Evolutionary conservation across 2,888 invertebrate genomes (phyloP).

Genomic region (Ceraclea dissimilis): DNA sequence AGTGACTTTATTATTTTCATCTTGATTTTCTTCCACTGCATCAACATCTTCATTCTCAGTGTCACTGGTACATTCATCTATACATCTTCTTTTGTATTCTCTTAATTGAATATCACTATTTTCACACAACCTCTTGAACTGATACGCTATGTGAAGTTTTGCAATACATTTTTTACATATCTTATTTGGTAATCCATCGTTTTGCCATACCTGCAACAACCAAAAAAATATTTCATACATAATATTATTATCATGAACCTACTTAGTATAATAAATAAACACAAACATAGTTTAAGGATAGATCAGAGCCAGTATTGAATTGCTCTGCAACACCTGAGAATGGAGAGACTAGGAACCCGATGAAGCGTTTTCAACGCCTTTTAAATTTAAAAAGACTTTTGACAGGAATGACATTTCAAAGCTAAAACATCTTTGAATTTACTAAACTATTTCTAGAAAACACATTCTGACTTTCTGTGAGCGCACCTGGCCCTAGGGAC

Average conservation of each 20-base stretch:
- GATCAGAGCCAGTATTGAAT: too few species aligned
- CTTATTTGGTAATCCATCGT: slow-evolving; percentile 39
- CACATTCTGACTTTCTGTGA: too few species aligned
- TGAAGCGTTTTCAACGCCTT: too few species aligned
- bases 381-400: too few species aligned
- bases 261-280: too few species aligned
- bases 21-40: slow-evolving; percentile 4
- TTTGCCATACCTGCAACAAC: slow-evolving; percentile 38
- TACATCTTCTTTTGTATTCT: slow-evolving; percentile 30
- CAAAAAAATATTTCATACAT: not conserved
- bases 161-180: slow-evolving; percentile 42
- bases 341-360: too few species aligned
- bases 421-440: too few species aligned
- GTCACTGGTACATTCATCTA: slow-evolving; percentile 20
- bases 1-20: slow-evolving; percentile 1
- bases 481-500: too few species aligned
- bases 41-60: slow-evolving; percentile 9
- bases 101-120: slow-evolving; percentile 39
- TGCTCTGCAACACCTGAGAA: too few species aligned
- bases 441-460: too few species aligned
- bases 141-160: slow-evolving; percentile 39
- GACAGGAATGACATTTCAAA: too few species aligned
- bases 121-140: slow-evolving; percentile 42
- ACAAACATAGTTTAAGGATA: too few species aligned
- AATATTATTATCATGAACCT: not conserved